A percentile compares a stretch with the other conserved stretches of the same genome.
phyloP scores from a whole-genome alignment of 2,888 invertebrate species.

The Nemurella pictetii region DNA sequence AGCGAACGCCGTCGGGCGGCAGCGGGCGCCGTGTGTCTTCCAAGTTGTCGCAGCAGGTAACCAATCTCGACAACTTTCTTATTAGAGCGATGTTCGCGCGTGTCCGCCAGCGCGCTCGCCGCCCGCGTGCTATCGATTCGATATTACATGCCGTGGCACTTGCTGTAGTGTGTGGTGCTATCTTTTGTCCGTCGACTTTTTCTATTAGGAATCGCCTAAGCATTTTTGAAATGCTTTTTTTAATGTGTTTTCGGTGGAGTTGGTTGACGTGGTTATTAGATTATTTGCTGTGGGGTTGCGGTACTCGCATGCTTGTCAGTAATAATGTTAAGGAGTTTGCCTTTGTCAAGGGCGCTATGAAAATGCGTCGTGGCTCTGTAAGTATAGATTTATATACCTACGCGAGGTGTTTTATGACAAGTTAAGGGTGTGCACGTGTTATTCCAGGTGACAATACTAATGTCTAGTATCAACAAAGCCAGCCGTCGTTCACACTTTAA shows the following conservation, averaged over 20 bases:
- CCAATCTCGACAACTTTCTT: constrained; percentile 16
- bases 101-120: background rate
- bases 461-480: background rate
- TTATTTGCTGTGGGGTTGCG: background rate
- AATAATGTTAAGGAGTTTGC: background rate
- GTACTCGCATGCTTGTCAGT: background rate
- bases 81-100: background rate
- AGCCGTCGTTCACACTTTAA: background rate
- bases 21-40: constrained; percentile 83
- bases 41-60: constrained; percentile 62
- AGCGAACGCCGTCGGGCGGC: constrained; percentile 79
- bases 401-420: background rate
- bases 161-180: background rate
- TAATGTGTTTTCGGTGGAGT: background rate
- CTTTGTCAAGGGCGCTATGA: background rate
- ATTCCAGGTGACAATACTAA: background rate
- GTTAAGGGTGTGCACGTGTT: background rate
- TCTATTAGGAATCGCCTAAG: background rate
- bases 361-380: background rate
- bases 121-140: background rate
- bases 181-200: background rate
- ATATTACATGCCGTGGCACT: background rate
- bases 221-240: background rate
- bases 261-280: background rate
- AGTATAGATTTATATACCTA: background rate